phyloP scores from a whole-genome alignment of 2,888 invertebrate genomes.

The Ceriagrion tenellum region DNA sequence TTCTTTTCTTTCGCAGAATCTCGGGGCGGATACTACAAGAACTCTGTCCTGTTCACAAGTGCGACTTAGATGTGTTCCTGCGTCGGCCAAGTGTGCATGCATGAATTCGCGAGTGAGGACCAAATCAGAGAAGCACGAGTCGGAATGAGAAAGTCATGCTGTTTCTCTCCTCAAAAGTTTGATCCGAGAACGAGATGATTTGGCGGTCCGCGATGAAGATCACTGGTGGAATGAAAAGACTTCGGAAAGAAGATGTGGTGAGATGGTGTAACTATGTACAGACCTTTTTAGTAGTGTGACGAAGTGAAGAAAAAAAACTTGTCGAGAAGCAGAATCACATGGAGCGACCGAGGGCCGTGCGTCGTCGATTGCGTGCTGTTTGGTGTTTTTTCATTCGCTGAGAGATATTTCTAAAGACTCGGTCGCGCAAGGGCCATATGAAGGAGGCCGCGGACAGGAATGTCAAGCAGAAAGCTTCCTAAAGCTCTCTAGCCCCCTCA shows the following conservation, averaged over 20 bases:
- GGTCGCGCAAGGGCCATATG: neutral
- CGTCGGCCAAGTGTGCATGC: neutral
- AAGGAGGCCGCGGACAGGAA: neutral
- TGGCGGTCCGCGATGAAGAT: neutral
- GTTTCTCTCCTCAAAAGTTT: neutral
- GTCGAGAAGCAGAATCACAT: neutral
- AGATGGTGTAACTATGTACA: neutral
- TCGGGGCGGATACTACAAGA: constrained; percentile 89
- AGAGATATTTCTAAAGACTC: neutral
- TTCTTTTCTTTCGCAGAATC: constrained; percentile 76
- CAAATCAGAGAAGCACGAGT: constrained; percentile 28
- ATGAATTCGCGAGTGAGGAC: constrained; percentile 48
- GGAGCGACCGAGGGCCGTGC: neutral
- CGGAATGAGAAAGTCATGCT: neutral
- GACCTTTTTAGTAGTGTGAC: neutral
- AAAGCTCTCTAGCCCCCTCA: neutral
- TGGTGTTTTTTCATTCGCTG: neutral
- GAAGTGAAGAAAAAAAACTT: neutral
- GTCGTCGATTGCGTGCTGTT: neutral
- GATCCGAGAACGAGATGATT: neutral
- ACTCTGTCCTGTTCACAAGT: constrained; percentile 93
- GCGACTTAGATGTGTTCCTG: constrained; percentile 82
- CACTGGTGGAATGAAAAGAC: neutral
- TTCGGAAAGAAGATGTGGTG: neutral
- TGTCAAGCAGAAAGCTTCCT: neutral